phyloP scores from a whole-genome alignment of 1,140 invertebrate genomes.

The Centruroides sculpturatus region DNA sequence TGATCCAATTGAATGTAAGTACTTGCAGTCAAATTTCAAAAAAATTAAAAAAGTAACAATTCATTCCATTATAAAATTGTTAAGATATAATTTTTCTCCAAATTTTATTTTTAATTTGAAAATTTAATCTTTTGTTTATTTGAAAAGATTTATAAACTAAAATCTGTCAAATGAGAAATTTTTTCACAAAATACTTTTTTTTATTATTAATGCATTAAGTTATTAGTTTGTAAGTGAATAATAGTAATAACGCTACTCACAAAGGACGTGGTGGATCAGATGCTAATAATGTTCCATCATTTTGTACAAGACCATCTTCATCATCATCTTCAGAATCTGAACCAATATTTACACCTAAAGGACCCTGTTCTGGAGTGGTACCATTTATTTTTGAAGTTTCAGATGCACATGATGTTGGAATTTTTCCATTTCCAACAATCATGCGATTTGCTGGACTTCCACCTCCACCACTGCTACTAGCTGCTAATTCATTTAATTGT shows the following conservation, averaged over 20 bases:
- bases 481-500: slow-evolving; percentile 80
- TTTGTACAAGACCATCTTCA: slow-evolving; percentile 41
- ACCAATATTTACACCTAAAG: slow-evolving; percentile 20
- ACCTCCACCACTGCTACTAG: slow-evolving; percentile 20
- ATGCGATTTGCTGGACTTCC: slow-evolving; percentile 14
- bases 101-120: no score
- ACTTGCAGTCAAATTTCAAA: no score
- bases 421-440: slow-evolving; percentile 10
- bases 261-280: slow-evolving; percentile 92
- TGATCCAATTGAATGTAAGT: no score
- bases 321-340: slow-evolving; percentile 35
- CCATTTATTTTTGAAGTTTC: slow-evolving; percentile 15
- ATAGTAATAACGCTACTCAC: slow-evolving; percentile 42
- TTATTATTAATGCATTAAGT: no score
- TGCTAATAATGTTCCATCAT: slow-evolving; percentile 85
- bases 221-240: no score
- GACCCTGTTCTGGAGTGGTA: slow-evolving; percentile 13
- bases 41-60: no score
- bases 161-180: no score
- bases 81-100: no score
- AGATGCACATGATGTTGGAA: slow-evolving; percentile 2
- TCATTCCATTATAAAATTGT: no score
- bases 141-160: no score
- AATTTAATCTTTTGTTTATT: no score
- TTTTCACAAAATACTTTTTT: no score